phyloP scores from a whole-genome alignment of 2,888 invertebrate genomes.

The Nemoura dubitans region DNA sequence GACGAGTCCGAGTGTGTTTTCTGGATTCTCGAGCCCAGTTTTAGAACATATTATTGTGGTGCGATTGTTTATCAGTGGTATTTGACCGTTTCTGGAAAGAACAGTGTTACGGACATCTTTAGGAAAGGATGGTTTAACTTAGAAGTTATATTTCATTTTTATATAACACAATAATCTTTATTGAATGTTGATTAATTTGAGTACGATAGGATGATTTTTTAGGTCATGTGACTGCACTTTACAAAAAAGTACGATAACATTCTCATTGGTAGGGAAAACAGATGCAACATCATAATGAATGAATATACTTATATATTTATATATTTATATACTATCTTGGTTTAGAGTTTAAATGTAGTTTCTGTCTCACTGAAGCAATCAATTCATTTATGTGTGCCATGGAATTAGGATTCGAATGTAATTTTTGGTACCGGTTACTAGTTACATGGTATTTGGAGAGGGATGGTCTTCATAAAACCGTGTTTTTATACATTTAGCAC shows the following conservation, averaged over 20 bases:
- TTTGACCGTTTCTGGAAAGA: no score
- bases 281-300: slow-evolving; percentile 27
- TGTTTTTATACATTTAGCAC: slow-evolving; percentile 1
- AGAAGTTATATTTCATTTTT: slow-evolving; percentile 25
- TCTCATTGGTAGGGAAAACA: slow-evolving; percentile 27
- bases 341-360: neutral
- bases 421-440: neutral
- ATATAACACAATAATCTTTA: slow-evolving; percentile 48
- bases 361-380: neutral
- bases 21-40: neutral
- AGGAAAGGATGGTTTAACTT: neutral
- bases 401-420: neutral
- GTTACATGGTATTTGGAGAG: neutral
- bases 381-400: neutral
- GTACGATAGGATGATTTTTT: slow-evolving; percentile 34
- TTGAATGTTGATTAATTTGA: slow-evolving; percentile 43
- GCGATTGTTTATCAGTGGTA: no score
- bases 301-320: slow-evolving; percentile 23
- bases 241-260: slow-evolving; percentile 43
- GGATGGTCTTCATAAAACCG: neutral
- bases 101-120: no score
- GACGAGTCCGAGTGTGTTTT: no score
- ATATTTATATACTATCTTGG: slow-evolving; percentile 2
- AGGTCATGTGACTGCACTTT: slow-evolving; percentile 46
- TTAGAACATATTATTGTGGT: no score